A percentile compares a stretch with the other conserved stretches of the same genome.
phyloP scores from a whole-genome alignment of 64 coral and sea anemone species.

The Trachythela sp. region DNA sequence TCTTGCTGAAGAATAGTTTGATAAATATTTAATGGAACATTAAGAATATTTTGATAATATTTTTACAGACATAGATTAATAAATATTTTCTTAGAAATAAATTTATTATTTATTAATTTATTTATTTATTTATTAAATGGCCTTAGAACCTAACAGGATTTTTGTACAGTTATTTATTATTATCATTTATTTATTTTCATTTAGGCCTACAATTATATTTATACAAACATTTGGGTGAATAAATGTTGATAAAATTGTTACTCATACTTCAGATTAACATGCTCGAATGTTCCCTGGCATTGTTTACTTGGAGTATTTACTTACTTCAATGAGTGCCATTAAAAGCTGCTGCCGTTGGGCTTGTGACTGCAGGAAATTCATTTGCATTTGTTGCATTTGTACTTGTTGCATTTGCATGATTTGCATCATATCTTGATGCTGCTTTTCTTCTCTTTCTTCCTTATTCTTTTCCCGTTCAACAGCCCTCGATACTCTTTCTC shows the following conservation, averaged over 20 bases:
- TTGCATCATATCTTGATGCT: slow-evolving; percentile 68
- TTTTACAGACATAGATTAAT: too few relatives aligned
- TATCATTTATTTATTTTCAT: not conserved
- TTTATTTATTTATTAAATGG: too few relatives aligned
- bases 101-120: too few relatives aligned
- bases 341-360: not conserved
- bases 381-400: slow-evolving; percentile 26
- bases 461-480: slow-evolving; percentile 65
- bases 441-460: slow-evolving; percentile 66
- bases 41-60: too few relatives aligned
- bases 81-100: too few relatives aligned
- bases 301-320: too few relatives aligned
- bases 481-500: not conserved
- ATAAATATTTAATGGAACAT: not conserved
- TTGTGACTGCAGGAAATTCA: slow-evolving; percentile 23
- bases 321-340: too few relatives aligned
- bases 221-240: not conserved
- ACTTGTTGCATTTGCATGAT: too few relatives aligned
- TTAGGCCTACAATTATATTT: not conserved
- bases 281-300: too few relatives aligned
- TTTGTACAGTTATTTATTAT: not conserved
- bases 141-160: not conserved
- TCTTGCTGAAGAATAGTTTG: not conserved
- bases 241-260: not conserved
- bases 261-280: not conserved